phyloP scores from a whole-genome alignment of 2,797 vertebrate species.

The Bradypodion ventrale region DNA sequence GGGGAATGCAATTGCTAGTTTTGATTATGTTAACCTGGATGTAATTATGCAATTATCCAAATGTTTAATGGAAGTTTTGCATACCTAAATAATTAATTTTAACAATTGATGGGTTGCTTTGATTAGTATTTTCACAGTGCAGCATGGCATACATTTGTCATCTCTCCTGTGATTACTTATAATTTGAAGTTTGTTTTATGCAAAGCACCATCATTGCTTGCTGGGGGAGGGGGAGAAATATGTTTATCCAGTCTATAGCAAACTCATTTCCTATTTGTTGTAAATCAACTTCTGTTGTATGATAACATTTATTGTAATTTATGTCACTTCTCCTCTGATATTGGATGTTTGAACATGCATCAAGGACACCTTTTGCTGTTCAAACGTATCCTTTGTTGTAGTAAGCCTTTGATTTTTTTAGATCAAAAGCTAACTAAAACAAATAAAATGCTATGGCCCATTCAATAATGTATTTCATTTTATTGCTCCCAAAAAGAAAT shows the following conservation, averaged over 20 bases:
- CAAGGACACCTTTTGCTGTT: slow-evolving; percentile 5
- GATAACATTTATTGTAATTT: slow-evolving; percentile 48
- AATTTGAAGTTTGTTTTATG: slow-evolving; percentile 80
- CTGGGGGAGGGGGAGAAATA: slow-evolving; percentile 48
- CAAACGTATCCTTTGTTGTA: slow-evolving; percentile 35
- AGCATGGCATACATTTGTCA: slow-evolving; percentile 77
- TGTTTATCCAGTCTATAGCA: slow-evolving; percentile 53
- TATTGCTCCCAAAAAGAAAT: slow-evolving; percentile 46
- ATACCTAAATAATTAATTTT: slow-evolving; percentile 82
- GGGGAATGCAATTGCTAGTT: slow-evolving; percentile 74
- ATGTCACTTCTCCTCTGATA: slow-evolving; percentile 16
- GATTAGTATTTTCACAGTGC: slow-evolving; percentile 80
- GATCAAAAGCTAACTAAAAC: slow-evolving; percentile 49
- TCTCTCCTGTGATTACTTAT: slow-evolving; percentile 78
- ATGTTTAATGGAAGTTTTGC: slow-evolving; percentile 79
- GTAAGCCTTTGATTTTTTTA: slow-evolving; percentile 47
- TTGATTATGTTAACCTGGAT: slow-evolving; percentile 79
- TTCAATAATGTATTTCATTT: slow-evolving; percentile 37
- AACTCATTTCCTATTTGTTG: slow-evolving; percentile 40
- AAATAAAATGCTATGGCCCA: slow-evolving; percentile 32
- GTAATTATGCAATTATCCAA: slow-evolving; percentile 81
- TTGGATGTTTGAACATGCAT: slow-evolving; percentile 26
- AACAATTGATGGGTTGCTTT: slow-evolving; percentile 82
- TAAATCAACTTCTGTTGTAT: slow-evolving; percentile 40
- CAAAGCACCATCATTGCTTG: slow-evolving; percentile 77